Base-by-base conservation (phyloP, 2,113 vertebrate genomes). In the Protobothrops mucrosquamatus region DNA sequence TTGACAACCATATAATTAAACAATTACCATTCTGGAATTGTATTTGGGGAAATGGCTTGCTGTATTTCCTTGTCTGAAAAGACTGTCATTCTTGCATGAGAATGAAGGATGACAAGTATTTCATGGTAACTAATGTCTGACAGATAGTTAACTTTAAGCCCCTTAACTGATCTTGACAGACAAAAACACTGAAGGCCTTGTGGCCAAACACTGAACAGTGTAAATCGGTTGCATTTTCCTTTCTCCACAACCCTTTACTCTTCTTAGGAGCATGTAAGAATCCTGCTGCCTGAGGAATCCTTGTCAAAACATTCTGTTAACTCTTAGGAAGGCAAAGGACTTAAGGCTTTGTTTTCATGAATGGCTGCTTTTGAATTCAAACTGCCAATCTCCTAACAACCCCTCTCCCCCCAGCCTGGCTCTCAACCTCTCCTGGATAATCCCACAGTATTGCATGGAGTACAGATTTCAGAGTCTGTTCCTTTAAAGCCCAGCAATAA, bases 1-100 rank as follows among this genome's bases (percentile, higher is more conserved):
- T 87, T 91, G 90, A 91, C 43, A 91, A 56, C 48, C 56, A 57
- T 92, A 57, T 92, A 92, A 92, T 94, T 92, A 92, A 92, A 90
- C 91, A 94, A 87, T 29, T 6, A 69, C 74, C 3, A 3, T 91
- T 6, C 46, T 90, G n/a, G 92, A 64, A 39, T 54, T 86, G 85
- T 86, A 64, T 87, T 90, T 54, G 43, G 87, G 39, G 20, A 51
- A 39, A 54, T 6, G 3, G 4, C 85, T 26, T 92, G 48, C 90
- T 74, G 0, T 29, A 46, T 3, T 64, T 11, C 14, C 2, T 81
- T 94, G 0, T 51, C 8, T 94, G 52, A 69, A 92, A 92, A 92
- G 43, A 57, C 69, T 85, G 34, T 24, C 87, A 23, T 87, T 48
- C 39, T 92, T 94, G 39, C 88, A 74, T 43, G 54, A 24, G 85